These are phyloP conservation scores for Varroa destructor DNA, from an alignment of 1,140 invertebrate genomes.

Conservation along the genomic window DNA sequence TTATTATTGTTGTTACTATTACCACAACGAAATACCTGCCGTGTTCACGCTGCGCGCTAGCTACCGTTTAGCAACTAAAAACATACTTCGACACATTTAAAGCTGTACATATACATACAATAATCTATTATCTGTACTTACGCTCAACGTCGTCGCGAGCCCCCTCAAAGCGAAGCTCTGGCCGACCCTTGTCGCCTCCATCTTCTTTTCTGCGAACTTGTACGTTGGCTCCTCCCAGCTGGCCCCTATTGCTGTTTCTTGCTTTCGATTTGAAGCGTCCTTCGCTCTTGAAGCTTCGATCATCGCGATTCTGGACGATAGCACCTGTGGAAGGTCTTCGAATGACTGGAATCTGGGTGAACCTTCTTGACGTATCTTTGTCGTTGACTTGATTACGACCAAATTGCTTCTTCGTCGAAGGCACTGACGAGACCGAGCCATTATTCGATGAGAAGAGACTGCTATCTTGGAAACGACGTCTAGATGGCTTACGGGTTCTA, in stretches of 20 bases:
- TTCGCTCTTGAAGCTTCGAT: not conserved
- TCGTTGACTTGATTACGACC: not conserved
- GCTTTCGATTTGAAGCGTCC: not conserved
- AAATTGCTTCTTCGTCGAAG: conserved; percentile 11
- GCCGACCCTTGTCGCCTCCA: no score
- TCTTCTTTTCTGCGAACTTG: not conserved
- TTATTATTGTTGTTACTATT: no score
- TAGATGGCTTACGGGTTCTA: not conserved
- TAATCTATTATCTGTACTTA: no score
- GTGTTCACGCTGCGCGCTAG: no score
- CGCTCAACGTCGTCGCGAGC: no score
- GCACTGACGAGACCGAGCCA: conserved; percentile 10
- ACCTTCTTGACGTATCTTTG: not conserved
- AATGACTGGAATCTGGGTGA: not conserved
- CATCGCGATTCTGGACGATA: not conserved
- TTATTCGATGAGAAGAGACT: conserved; percentile 8
- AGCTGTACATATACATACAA: no score
- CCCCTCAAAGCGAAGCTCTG: no score
- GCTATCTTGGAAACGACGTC: conserved; percentile 4
- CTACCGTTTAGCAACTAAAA: no score
- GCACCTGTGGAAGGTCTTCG: not conserved
- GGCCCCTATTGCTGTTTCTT: not conserved
- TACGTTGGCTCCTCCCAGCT: not conserved
- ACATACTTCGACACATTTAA: no score
- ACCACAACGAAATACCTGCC: no score